Evolutionary conservation across 2,797 vertebrate species (phyloP), one percentile per base, ranked within the genome.

Genomic region (Echeneis naucrates): DNA sequence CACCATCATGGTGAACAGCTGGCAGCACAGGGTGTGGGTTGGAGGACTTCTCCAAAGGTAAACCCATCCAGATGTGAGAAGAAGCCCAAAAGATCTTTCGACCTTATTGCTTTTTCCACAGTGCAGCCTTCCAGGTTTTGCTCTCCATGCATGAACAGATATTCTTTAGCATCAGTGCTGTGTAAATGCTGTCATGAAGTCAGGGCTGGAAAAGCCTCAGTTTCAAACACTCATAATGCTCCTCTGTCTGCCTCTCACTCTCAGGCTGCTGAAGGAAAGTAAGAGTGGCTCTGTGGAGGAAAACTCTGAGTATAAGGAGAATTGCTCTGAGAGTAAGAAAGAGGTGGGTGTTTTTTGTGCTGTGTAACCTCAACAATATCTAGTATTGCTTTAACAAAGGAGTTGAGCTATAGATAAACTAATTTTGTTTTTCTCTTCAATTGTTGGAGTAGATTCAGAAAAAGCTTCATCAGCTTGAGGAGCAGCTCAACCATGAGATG

Each of bases 401-500:
- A 24, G 32, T 23, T 13, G 0, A 11, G 2, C 1, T 3, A 62
- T 12, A 16, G 17, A 53, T 53, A 4, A 57, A 4, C 2, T 0
- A 11, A 2, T 19, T 47, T 60, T 48, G 35, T 0, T 24, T 62
- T 47, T 38, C 5, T 33, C 13, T 23, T 63, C 8, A 12, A 30
- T n/a, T 50, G n/a, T 51, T 83, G 75, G 80, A 74, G 68, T 94
- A 98, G 93, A 94, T 96, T 83, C 95, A 96, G 92, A 96, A 96
- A 87, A 97, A 95, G 78, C 23, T 98, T 37, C 87, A 89, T 74
- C 93, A 92, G 66, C 87, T 98, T 83, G 96, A 99, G 90, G 96
- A 97, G 77, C 93, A 96, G 74, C 94, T 98, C 64, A 93, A 94
- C 86, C 94, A 94, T 88, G 97, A 98, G 92, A 92, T 96, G 75